Conservation (phyloP, 1,140 invertebrate genomes). For the Dendrolimus punctatus region DNA sequence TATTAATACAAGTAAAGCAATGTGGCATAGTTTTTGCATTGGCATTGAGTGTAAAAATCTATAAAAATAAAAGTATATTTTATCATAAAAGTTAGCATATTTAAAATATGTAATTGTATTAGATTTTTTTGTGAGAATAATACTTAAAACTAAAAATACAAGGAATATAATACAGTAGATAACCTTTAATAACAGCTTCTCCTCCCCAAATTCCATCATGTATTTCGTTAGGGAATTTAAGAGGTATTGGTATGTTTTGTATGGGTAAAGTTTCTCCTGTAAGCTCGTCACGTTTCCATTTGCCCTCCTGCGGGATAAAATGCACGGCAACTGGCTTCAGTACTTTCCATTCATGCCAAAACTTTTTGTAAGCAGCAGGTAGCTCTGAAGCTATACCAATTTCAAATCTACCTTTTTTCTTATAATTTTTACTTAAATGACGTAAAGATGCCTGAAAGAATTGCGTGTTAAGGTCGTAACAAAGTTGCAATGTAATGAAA, state of each 20-base stretch:
- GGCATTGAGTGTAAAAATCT: too few species aligned
- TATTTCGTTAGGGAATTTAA: constrained; percentile 85
- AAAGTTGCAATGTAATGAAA: constrained; percentile 29
- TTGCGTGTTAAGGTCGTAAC: constrained; percentile 21
- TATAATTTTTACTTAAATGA: constrained; percentile 56
- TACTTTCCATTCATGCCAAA: constrained; percentile 89
- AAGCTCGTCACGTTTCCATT: constrained; percentile 81
- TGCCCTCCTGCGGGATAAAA: constrained; percentile 83
- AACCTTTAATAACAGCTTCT: constrained; percentile 89
- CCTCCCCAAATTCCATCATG: constrained; percentile 96
- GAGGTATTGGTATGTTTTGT: constrained; percentile 85
- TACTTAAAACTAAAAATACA: constrained; percentile 2
- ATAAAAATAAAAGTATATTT: background rate
- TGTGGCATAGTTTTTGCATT: too few species aligned
- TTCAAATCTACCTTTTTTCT: constrained; percentile 71
- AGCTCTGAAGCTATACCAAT: constrained; percentile 77
- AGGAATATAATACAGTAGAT: background rate
- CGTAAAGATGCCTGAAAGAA: constrained; percentile 51
- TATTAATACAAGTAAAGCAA: background rate
- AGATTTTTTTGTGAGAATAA: background rate
- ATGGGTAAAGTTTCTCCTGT: constrained; percentile 81
- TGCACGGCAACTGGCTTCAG: constrained; percentile 86
- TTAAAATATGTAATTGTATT: background rate
- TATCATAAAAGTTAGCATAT: background rate
- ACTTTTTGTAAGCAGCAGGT: constrained; percentile 90